phyloP scores from a whole-genome alignment of 2,888 invertebrate species.

The Melieria omissa region DNA sequence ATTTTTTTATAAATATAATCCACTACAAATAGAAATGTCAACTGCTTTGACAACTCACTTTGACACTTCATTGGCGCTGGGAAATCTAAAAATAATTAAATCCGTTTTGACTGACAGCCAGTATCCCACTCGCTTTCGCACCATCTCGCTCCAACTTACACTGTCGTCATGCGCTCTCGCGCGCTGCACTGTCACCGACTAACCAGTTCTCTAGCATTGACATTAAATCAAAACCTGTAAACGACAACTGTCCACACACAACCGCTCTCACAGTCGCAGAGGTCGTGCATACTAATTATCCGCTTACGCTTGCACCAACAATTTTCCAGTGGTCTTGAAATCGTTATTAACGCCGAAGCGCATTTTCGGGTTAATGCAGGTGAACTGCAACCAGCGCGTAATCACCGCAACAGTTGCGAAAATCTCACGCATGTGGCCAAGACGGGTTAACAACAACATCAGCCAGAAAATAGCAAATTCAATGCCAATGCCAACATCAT shows the following conservation, averaged over 20 bases:
- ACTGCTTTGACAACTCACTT: no score
- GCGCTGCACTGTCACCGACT: background rate
- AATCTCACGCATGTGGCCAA: conserved; percentile 22
- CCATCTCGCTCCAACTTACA: no score
- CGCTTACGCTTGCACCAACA: conserved; percentile 9
- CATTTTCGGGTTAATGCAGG: no score
- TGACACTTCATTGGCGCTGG: no score
- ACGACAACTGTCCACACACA: conserved; percentile 32
- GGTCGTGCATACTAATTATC: conserved; percentile 25
- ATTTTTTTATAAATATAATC: no score
- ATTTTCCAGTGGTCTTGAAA: background rate
- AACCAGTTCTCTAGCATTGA: conserved; percentile 24
- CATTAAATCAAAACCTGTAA: conserved; percentile 25
- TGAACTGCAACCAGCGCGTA: background rate
- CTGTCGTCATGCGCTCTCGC: no score
- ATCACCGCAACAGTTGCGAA: background rate
- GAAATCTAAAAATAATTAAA: no score
- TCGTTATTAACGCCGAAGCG: no score
- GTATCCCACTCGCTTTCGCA: no score
- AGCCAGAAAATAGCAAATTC: conserved; percentile 23
- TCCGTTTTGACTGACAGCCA: no score
- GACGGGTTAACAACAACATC: background rate
- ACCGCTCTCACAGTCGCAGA: conserved; percentile 19
- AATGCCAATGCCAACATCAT: conserved; percentile 26
- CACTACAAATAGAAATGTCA: no score